Percentiles rank a stretch among this genome's conserved stretches.
Evolutionary conservation across 2,888 invertebrate species (phyloP).

Genomic region (Busseola fusca): DNA sequence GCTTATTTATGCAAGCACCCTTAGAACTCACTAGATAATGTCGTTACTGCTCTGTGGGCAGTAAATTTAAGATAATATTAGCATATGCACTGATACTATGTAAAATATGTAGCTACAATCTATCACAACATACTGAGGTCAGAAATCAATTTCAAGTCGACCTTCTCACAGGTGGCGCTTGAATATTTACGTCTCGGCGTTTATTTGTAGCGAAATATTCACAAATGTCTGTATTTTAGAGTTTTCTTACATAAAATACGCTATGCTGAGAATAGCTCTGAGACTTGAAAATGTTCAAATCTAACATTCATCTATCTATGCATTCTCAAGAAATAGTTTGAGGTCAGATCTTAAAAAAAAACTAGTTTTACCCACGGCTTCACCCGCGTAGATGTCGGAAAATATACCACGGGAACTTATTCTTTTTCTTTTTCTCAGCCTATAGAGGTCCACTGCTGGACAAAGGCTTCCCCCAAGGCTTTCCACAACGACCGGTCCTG

Average conservation of each 20-base stretch:
- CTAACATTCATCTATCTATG: slow-evolving; percentile 12
- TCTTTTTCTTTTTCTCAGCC: too few relatives aligned
- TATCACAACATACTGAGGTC: slow-evolving; percentile 25
- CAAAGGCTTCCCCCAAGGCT: too few relatives aligned
- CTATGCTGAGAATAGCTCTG: background rate
- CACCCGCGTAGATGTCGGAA: too few relatives aligned
- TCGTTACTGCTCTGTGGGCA: slow-evolving; percentile 8
- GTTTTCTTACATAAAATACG: slow-evolving; percentile 19
- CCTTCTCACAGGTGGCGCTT: slow-evolving; percentile 45
- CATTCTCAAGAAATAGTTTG: slow-evolving; percentile 16
- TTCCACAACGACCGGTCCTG: too few relatives aligned
- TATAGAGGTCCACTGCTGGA: too few relatives aligned
- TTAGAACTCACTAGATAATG: slow-evolving; percentile 8
- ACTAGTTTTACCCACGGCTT: background rate
- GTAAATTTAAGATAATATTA: slow-evolving; percentile 23
- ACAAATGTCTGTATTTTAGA: slow-evolving; percentile 17
- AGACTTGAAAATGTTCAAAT: slow-evolving; percentile 9
- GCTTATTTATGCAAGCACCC: background rate
- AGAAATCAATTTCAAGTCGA: slow-evolving; percentile 44
- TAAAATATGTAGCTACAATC: slow-evolving; percentile 9
- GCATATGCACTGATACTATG: background rate
- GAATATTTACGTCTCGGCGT: slow-evolving; percentile 46
- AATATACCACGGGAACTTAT: too few relatives aligned
- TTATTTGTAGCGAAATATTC: slow-evolving; percentile 40
- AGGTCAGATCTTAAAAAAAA: background rate